A percentile compares a stretch with the other conserved stretches of the same genome.
Evolutionary conservation across 1,140 invertebrate genomes (phyloP).

Genomic region (Leucophenga varia): DNA sequence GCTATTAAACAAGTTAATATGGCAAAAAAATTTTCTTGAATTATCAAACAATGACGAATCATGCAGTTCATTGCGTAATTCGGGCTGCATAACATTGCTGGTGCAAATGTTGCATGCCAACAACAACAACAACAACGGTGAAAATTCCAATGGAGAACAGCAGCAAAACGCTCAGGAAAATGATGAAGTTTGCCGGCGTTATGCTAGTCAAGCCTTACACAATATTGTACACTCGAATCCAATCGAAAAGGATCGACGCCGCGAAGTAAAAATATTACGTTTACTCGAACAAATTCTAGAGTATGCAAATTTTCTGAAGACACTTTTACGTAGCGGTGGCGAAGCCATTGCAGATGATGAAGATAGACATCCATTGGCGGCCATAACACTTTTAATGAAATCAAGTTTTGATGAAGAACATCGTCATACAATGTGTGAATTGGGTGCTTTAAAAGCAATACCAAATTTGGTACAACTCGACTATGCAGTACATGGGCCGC

Average conservation of each 20-base stretch:
- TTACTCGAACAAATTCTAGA: constrained; percentile 79
- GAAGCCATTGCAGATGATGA: constrained; percentile 65
- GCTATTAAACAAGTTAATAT: constrained; percentile 77
- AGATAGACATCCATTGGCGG: constrained; percentile 78
- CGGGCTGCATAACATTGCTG: constrained; percentile 87
- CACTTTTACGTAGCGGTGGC: constrained; percentile 59
- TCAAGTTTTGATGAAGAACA: constrained; percentile 96
- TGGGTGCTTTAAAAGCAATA: constrained; percentile 88
- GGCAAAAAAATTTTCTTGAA: constrained; percentile 78
- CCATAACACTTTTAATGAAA: constrained; percentile 91
- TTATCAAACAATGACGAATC: constrained; percentile 90
- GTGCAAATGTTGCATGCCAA: constrained; percentile 85
- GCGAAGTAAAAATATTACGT: constrained; percentile 83
- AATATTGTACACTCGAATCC: constrained; percentile 90
- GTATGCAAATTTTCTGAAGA: constrained; percentile 69
- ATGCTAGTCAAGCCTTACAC: constrained; percentile 77
- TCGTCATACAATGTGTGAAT: constrained; percentile 88
- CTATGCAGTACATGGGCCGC: constrained; percentile 78
- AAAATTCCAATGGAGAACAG: constrained; percentile 14
- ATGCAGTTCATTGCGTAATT: constrained; percentile 87
- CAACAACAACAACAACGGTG: constrained; percentile 43
- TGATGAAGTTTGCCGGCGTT: constrained; percentile 71
- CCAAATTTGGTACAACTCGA: constrained; percentile 87
- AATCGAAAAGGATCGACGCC: constrained; percentile 82
- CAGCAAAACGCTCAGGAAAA: constrained; percentile 58